Conservation (phyloP, 2,888 invertebrate species). For the Cantharis nigra region DNA sequence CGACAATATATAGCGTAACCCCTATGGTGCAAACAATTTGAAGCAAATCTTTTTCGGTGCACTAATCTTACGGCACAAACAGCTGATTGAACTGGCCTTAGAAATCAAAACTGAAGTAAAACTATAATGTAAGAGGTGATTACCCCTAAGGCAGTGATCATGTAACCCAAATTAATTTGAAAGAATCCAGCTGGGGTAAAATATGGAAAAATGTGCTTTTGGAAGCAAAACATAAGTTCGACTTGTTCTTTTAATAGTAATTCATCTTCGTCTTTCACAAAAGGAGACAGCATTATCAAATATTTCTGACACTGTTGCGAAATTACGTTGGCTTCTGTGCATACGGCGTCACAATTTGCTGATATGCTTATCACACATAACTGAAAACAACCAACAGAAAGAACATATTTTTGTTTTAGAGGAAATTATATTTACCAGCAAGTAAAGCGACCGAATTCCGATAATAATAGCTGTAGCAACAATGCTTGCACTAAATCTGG, state of each 20-base stretch:
- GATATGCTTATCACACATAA: neutral
- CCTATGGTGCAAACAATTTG: too few species aligned
- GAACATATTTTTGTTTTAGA: neutral
- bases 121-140: too few species aligned
- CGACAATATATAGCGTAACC: too few species aligned
- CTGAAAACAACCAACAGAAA: neutral
- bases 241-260: neutral
- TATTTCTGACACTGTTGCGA: neutral
- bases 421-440: neutral
- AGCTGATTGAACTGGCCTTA: too few species aligned
- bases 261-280: neutral
- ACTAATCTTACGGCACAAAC: too few species aligned
- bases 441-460: neutral
- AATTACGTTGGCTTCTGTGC: neutral
- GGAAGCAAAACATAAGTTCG: neutral
- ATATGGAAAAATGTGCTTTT: neutral
- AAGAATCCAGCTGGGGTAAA: slow-evolving; percentile 28
- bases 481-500: neutral
- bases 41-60: too few species aligned
- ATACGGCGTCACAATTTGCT: neutral
- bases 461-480: neutral
- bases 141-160: too few species aligned
- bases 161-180: too few species aligned
- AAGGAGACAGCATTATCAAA: neutral
- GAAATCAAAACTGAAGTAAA: too few species aligned